These are phyloP conservation scores for Drosophila elegans DNA, from an alignment of 1,140 invertebrate species.

Conservation along the genomic window DNA sequence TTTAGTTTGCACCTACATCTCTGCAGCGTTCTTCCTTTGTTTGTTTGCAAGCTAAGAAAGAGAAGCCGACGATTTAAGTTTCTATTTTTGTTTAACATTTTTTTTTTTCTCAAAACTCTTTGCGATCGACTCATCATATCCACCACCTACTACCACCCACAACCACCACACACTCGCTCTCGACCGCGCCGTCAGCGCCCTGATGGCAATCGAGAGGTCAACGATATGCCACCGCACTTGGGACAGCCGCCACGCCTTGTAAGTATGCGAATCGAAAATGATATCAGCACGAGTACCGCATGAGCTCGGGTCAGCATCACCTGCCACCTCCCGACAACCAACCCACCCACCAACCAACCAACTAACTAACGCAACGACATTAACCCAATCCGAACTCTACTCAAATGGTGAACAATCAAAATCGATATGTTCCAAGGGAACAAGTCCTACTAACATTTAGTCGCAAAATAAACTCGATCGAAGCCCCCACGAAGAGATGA, in stretches of 20 bases:
- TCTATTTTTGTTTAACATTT: slow-evolving; percentile 69
- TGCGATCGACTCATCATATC: slow-evolving; percentile 80
- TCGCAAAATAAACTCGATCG: slow-evolving; percentile 12
- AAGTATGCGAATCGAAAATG: slow-evolving; percentile 68
- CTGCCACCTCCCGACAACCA: not conserved
- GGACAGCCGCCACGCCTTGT: slow-evolving; percentile 77
- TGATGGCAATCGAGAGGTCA: slow-evolving; percentile 81
- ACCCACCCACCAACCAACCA: slow-evolving; percentile 10
- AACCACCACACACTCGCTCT: slow-evolving; percentile 54
- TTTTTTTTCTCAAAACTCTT: slow-evolving; percentile 69
- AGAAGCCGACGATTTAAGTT: slow-evolving; percentile 59
- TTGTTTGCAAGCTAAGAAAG: slow-evolving; percentile 22
- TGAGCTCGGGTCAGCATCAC: slow-evolving; percentile 41
- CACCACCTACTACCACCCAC: slow-evolving; percentile 68
- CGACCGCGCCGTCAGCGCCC: slow-evolving; percentile 52
- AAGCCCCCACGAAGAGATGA: slow-evolving; percentile 4
- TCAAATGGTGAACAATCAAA: slow-evolving; percentile 21
- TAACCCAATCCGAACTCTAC: slow-evolving; percentile 10
- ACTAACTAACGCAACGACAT: slow-evolving; percentile 23
- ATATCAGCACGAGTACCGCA: slow-evolving; percentile 64
- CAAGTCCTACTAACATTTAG: slow-evolving; percentile 5
- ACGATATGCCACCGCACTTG: slow-evolving; percentile 78
- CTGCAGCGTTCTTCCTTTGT: slow-evolving; percentile 20
- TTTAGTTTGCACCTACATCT: slow-evolving; percentile 24
- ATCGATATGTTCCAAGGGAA: slow-evolving; percentile 39